These are phyloP conservation scores for Paramormyrops hopkinsi DNA, from an alignment of 2,797 vertebrate species.

Conservation along the genomic window DNA sequence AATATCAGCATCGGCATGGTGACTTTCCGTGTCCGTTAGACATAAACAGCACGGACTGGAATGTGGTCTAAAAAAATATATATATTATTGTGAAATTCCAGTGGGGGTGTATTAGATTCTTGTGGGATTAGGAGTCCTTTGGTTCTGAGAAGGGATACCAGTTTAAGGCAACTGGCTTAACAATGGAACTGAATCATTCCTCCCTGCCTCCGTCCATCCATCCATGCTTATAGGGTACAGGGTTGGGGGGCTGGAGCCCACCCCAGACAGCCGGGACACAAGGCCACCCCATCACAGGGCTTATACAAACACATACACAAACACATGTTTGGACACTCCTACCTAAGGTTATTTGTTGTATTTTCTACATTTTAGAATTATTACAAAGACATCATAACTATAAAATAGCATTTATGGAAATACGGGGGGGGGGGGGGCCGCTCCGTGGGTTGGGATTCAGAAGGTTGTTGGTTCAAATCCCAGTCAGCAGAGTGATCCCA, in stretches of 20 bases:
- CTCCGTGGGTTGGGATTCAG: neutral
- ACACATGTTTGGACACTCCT: neutral
- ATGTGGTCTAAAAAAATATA: neutral
- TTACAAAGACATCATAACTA: neutral
- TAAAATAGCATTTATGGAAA: neutral
- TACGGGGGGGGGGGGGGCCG: neutral
- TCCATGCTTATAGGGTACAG: neutral
- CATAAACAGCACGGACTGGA: neutral
- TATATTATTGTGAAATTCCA: neutral
- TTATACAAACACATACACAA: neutral
- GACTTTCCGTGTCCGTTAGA: neutral
- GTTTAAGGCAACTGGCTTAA: neutral
- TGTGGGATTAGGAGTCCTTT: neutral
- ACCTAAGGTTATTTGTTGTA: neutral
- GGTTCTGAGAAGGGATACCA: neutral
- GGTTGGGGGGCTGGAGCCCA: neutral
- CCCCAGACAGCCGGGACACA: neutral
- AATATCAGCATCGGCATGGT: neutral
- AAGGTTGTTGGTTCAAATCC: neutral
- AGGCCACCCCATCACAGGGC: neutral
- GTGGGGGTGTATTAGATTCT: neutral
- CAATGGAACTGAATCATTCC: neutral
- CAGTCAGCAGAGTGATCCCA: neutral
- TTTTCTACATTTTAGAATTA: neutral
- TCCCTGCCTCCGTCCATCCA: neutral